Conservation (phyloP, 2,113 vertebrate genomes). For the Lonchura striata region DNA sequence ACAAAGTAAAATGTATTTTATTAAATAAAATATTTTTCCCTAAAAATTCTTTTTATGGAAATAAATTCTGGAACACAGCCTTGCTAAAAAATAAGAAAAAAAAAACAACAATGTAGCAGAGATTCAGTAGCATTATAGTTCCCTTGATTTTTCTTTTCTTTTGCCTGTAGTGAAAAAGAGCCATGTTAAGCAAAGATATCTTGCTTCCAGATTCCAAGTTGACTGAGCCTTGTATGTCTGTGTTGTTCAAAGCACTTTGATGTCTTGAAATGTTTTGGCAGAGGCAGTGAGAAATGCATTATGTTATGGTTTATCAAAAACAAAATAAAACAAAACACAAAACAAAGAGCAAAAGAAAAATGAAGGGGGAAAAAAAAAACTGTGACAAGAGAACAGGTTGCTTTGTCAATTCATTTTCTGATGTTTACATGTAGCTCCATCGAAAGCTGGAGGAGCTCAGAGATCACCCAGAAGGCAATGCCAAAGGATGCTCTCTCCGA, state of each 20-base stretch:
- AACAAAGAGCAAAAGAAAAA: slow-evolving; percentile 10
- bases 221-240: slow-evolving; percentile 31
- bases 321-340: neutral
- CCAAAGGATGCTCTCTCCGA: slow-evolving; percentile 78
- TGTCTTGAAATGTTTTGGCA: slow-evolving; percentile 65
- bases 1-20: neutral
- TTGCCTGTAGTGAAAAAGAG: neutral
- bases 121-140: neutral
- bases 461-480: slow-evolving; percentile 77
- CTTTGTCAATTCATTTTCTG: slow-evolving; percentile 79
- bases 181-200: neutral
- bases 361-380: no score
- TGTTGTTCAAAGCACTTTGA: slow-evolving; percentile 38
- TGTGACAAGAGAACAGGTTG: slow-evolving; percentile 65
- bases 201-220: slow-evolving; percentile 7
- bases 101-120: neutral
- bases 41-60: slow-evolving; percentile 5
- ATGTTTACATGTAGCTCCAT: slow-evolving; percentile 81
- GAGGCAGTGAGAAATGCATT: slow-evolving; percentile 74
- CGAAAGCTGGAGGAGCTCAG: slow-evolving; percentile 80
- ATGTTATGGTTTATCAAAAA: slow-evolving; percentile 46
- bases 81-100: neutral
- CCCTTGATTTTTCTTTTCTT: neutral
- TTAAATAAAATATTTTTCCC: neutral
- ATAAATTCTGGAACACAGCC: neutral